Evolutionary conservation across 2,797 vertebrate species (phyloP), one percentile per base, ranked within the genome.

Genomic region (Megaceryle alcyon): DNA sequence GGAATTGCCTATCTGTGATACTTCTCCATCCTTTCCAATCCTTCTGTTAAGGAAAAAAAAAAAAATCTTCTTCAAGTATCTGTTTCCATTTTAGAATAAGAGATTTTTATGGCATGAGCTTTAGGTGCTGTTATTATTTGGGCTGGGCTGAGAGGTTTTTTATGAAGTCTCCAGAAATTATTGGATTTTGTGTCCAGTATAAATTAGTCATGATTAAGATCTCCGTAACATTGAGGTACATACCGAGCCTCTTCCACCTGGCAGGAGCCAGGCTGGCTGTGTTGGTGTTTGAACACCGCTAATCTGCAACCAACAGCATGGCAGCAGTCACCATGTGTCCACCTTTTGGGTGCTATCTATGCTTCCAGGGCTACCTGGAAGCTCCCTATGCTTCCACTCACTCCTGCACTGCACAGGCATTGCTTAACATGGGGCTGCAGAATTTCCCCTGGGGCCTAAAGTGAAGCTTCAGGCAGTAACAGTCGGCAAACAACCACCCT

Each of bases 271-370:
- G 57, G 70, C 49, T 79, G 60, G 31, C 17, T 81, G 41, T 43
- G 70, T 25, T 0, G 1, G 39, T 3, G 0, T 22, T 82, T 53
- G 48, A 48, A 68, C 1, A 1, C 8, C 0, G 0, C 26, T 51
- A 76, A 90, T 14, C 41, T 49, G 57, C 53, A 70, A 35, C 35
- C 28, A 73, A 26, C 0, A 0, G 33, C 31, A 15, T 1, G 33
- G 33, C 56, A 33, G 51, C 0, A 0, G 19, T 51, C 20, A 7
- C 41, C 15, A 5, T 1, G 1, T 0, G 0, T 8, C 33, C 1
- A 2, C 19, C 35, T 23, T 53, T 26, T 4, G 12, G 41, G 51
- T 39, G 46, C 22, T 51, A 66, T 29, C 23, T 44, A 41, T 35
- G 49, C 49, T 39, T 26, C 54, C 49, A 37, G 17, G 43, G 33